Percentiles rank a stretch among this genome's conserved stretches.
Evolutionary conservation across 2,888 invertebrate genomes (phyloP).

Genomic region (Micropterix aruncella): DNA sequence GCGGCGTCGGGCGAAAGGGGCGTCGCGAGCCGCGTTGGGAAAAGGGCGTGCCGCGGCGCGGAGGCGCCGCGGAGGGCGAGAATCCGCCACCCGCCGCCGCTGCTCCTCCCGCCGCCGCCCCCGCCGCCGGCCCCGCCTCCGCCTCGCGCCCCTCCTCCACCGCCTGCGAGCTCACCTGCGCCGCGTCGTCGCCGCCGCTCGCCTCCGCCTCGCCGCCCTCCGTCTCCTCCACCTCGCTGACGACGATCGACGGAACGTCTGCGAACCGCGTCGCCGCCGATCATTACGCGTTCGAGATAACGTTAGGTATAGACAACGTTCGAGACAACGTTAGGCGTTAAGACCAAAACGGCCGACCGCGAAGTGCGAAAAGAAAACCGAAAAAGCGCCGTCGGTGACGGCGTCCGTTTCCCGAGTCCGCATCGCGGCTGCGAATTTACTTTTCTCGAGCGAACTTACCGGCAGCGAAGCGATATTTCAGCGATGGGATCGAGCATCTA

Average conservation of each 20-base stretch:
- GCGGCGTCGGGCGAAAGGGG: neutral
- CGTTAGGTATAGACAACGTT: too few relatives aligned
- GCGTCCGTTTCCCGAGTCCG: too few relatives aligned
- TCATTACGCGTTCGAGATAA: slow-evolving; percentile 7
- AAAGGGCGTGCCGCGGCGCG: neutral
- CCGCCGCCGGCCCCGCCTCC: slow-evolving; percentile 45
- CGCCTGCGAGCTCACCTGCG: slow-evolving; percentile 38
- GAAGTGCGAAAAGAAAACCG: too few relatives aligned
- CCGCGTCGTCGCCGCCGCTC: slow-evolving; percentile 27
- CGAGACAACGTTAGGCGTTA: too few relatives aligned
- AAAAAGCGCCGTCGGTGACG: too few relatives aligned
- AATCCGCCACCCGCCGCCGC: neutral
- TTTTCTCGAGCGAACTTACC: too few relatives aligned
- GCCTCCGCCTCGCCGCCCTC: slow-evolving; percentile 18
- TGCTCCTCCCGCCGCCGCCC: slow-evolving; percentile 18
- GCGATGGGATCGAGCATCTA: too few relatives aligned
- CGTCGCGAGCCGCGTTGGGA: neutral
- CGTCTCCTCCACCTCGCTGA: slow-evolving; percentile 10
- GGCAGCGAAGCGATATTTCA: too few relatives aligned
- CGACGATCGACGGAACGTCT: slow-evolving; percentile 9
- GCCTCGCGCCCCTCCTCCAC: slow-evolving; percentile 68
- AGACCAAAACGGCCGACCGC: too few relatives aligned
- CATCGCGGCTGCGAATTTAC: too few relatives aligned
- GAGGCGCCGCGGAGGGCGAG: neutral
- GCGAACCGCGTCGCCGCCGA: slow-evolving; percentile 41